Evolutionary conservation across 2,797 vertebrate genomes (phyloP).

Genomic region (Acanthurus leucopareius): DNA sequence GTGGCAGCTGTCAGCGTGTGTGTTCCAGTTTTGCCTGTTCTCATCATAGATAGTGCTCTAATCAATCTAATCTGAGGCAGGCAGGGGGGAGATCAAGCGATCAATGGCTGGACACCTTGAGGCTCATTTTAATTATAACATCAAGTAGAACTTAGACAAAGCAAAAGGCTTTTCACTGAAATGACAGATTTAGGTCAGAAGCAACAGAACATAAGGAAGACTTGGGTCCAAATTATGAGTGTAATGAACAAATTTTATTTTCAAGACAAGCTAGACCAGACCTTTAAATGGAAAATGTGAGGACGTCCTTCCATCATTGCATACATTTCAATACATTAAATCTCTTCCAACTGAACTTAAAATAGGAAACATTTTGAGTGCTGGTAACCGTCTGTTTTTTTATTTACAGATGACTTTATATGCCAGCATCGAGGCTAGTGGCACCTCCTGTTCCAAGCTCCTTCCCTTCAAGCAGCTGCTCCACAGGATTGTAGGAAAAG

Average conservation of each 20-base stretch:
- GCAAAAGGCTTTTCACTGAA: slow-evolving; percentile 7
- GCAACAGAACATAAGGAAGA: not conserved
- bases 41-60: slow-evolving; percentile 57
- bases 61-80: slow-evolving; percentile 64
- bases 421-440: not conserved
- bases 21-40: slow-evolving; percentile 30
- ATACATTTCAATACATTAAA: not conserved
- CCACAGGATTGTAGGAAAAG: slow-evolving; percentile 32
- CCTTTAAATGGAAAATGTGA: not conserved
- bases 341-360: not conserved
- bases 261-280: not conserved
- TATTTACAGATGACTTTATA: not conserved
- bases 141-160: slow-evolving; percentile 18
- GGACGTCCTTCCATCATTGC: no score
- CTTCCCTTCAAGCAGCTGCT: slow-evolving; percentile 49
- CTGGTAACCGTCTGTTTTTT: not conserved
- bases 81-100: slow-evolving; percentile 39
- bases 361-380: not conserved
- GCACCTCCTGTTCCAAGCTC: slow-evolving; percentile 16
- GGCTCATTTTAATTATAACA: slow-evolving; percentile 50
- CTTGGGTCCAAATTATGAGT: not conserved
- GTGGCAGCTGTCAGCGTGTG: slow-evolving; percentile 17
- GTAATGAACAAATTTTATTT: not conserved
- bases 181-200: slow-evolving; percentile 18
- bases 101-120: slow-evolving; percentile 57